Evolutionary conservation across 1,140 invertebrate species (phyloP).

Genomic region (Listronotus oregonensis): DNA sequence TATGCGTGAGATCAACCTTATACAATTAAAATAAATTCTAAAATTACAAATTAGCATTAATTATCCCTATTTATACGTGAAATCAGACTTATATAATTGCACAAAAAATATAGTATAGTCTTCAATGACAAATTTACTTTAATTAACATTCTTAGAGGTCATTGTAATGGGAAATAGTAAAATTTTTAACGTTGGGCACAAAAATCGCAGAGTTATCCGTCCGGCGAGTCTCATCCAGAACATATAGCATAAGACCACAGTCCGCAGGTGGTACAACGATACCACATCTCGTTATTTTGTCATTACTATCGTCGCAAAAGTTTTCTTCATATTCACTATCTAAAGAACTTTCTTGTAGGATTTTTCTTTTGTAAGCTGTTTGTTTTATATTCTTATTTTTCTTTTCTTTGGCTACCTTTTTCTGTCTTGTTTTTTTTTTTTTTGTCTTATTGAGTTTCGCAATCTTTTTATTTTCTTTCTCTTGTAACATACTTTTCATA

Average conservation of each 20-base stretch:
- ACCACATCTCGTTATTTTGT: constrained; percentile 50
- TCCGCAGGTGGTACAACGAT: constrained; percentile 45
- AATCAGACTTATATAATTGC: constrained; percentile 46
- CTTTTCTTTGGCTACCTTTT: no score
- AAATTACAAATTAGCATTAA: constrained; percentile 31
- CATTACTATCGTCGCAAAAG: constrained; percentile 40
- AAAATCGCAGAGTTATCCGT: no score
- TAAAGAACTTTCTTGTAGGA: constrained; percentile 22
- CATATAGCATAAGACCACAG: constrained; percentile 48
- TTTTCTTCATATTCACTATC: constrained; percentile 34
- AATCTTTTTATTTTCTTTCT: constrained; percentile 47
- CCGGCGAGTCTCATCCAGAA: constrained; percentile 45
- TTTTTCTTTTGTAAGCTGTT: constrained; percentile 23
- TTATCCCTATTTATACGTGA: constrained; percentile 2
- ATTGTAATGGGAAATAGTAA: no score
- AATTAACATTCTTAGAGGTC: no score
- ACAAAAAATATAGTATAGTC: no score
- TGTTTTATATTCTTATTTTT: no score
- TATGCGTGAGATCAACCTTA: constrained; percentile 13
- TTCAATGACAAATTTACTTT: no score
- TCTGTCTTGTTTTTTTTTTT: no score
- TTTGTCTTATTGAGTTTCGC: constrained; percentile 40
- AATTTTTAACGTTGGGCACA: no score
- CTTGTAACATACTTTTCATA: constrained; percentile 43
- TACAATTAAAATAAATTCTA: constrained; percentile 38